Conservation (phyloP, 2,797 vertebrate species). For the Darevskia mixta region DNA sequence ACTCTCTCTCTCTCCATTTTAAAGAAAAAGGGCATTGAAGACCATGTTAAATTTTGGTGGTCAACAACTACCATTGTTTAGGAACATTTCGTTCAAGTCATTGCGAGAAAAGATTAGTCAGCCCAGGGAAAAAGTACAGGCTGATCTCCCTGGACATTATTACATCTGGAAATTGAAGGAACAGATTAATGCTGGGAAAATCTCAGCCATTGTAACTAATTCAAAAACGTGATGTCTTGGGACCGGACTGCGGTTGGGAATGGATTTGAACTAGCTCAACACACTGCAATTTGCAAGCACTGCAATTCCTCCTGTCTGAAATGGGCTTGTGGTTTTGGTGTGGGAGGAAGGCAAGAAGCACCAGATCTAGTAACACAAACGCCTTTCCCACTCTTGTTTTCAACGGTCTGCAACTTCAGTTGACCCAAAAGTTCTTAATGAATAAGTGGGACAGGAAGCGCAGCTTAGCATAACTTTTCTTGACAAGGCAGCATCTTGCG, state of each 20-base stretch:
- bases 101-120: conserved; percentile 44
- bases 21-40: conserved; percentile 38
- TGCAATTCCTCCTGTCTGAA: neutral
- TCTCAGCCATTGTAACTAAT: conserved; percentile 53
- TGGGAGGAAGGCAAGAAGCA: conserved; percentile 11
- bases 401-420: conserved; percentile 30
- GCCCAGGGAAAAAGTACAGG: conserved; percentile 45
- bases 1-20: conserved; percentile 13
- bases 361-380: conserved; percentile 28
- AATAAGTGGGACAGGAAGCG: neutral
- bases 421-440: neutral
- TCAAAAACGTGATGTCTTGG: conserved; percentile 38
- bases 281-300: conserved; percentile 47
- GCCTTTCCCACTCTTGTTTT: conserved; percentile 34
- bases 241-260: conserved; percentile 43
- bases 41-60: neutral
- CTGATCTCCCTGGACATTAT: conserved; percentile 57
- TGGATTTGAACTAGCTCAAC: conserved; percentile 39
- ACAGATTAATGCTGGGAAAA: conserved; percentile 52
- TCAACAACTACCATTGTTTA: conserved; percentile 57
- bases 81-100: conserved; percentile 54
- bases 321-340: neutral
- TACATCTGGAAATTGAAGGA: conserved; percentile 58
- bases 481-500: neutral
- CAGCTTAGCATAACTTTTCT: neutral